Conservation (phyloP, 2,113 vertebrate species). For the Poecilia latipinna region DNA sequence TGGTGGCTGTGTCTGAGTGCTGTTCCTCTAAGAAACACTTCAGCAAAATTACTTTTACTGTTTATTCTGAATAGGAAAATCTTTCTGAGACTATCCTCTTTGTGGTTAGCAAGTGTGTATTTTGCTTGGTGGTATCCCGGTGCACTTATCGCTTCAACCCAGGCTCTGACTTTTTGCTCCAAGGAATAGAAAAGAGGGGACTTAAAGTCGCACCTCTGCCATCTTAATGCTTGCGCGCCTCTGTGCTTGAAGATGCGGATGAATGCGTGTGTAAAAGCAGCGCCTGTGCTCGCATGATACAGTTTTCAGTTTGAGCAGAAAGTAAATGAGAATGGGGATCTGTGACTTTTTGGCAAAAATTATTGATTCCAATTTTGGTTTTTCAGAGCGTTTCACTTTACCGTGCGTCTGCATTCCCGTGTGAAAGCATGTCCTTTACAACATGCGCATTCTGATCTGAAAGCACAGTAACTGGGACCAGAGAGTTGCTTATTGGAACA, state of each 20-base stretch:
- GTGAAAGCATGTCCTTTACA: neutral
- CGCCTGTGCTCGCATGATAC: conserved; percentile 11
- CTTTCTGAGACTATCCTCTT: conserved; percentile 13
- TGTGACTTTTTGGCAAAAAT: conserved; percentile 27
- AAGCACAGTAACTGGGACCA: neutral
- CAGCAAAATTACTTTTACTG: conserved; percentile 13
- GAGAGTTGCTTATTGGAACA: neutral
- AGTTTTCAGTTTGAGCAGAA: conserved; percentile 38
- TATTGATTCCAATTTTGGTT: conserved; percentile 21
- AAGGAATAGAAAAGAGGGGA: conserved; percentile 52
- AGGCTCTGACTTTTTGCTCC: conserved; percentile 65
- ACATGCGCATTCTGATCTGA: neutral
- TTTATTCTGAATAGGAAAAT: conserved; percentile 23
- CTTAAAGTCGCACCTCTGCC: conserved; percentile 52
- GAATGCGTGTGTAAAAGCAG: conserved; percentile 19
- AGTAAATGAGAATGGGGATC: conserved; percentile 44
- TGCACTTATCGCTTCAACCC: conserved; percentile 75
- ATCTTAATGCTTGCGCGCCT: conserved; percentile 21
- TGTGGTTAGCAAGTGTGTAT: conserved; percentile 24
- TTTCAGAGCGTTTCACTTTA: conserved; percentile 1
- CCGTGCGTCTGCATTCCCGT: neutral
- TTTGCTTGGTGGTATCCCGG: conserved; percentile 47
- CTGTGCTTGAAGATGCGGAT: conserved; percentile 1
- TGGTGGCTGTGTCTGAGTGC: neutral
- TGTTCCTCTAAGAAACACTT: conserved; percentile 1